These are phyloP conservation scores for Psophia crepitans DNA, from an alignment of 2,113 vertebrate species.

Conservation along the genomic window DNA sequence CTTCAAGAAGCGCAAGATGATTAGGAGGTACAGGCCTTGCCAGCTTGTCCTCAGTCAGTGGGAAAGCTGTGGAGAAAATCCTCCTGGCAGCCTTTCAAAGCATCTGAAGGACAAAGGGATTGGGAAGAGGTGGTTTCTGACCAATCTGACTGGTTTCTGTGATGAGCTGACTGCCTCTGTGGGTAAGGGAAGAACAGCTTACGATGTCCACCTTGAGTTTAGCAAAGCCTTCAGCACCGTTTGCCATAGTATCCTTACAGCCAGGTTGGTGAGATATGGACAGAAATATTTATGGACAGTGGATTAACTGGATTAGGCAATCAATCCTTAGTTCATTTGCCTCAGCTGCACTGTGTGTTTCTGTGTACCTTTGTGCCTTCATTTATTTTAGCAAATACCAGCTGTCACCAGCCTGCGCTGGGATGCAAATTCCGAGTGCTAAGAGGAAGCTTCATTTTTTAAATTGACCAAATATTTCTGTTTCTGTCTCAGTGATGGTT, in stretches of 20 bases:
- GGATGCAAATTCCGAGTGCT: not conserved
- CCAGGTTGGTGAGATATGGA: not conserved
- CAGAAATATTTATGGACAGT: no score
- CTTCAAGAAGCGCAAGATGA: not conserved
- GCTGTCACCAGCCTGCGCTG: not conserved
- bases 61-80: not conserved
- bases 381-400: not conserved
- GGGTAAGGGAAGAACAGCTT: not conserved
- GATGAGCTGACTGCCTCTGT: not conserved
- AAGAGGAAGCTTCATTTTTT: fast-evolving
- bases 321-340: no score
- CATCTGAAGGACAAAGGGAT: not conserved
- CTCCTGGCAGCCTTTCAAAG: not conserved
- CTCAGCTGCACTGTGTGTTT: not conserved
- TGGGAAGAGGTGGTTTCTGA: not conserved
- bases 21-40: not conserved
- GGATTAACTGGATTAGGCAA: not conserved
- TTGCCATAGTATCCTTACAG: fast-evolving
- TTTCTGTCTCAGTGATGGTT: not conserved
- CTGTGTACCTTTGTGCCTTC: not conserved
- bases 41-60: not conserved
- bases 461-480: not conserved
- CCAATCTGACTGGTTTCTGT: not conserved
- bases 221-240: not conserved
- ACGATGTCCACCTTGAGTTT: fast-evolving